These are phyloP conservation scores for Electrophaes corylata DNA, from an alignment of 2,888 invertebrate species.

Conservation along the genomic window DNA sequence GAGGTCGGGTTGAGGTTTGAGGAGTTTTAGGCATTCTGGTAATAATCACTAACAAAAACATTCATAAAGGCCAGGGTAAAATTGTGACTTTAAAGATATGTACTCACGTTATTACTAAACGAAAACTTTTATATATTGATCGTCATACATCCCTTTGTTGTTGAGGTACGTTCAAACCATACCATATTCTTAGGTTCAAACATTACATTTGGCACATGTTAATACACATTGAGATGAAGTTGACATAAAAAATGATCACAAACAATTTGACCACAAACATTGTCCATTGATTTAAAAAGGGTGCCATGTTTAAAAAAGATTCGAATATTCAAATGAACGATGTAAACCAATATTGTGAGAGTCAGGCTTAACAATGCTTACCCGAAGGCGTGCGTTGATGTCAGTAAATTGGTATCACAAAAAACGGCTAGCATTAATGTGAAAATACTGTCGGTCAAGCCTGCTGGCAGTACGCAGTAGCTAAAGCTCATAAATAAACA, in stretches of 20 bases:
- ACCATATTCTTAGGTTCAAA: no score
- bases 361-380: slow-evolving; percentile 49
- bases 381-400: slow-evolving; percentile 48
- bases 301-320: background rate
- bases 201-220: no score
- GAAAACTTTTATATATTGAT: background rate
- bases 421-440: slow-evolving; percentile 68
- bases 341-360: slow-evolving; percentile 48
- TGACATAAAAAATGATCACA: no score
- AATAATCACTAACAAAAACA: slow-evolving; percentile 28
- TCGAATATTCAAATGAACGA: slow-evolving; percentile 19
- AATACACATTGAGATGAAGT: no score
- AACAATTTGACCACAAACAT: no score
- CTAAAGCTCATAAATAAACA: slow-evolving; percentile 83
- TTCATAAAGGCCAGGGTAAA: background rate
- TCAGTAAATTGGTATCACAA: slow-evolving; percentile 65
- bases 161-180: no score
- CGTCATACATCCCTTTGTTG: no score
- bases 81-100: background rate
- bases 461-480: slow-evolving; percentile 65
- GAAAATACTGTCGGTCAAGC: slow-evolving; percentile 73
- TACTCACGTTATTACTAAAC: background rate
- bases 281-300: slow-evolving; percentile 1
- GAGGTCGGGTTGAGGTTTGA: slow-evolving; percentile 41
- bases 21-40: slow-evolving; percentile 26